Evolutionary conservation across 2,888 invertebrate species (phyloP).

Genomic region (Papilio gigon): DNA sequence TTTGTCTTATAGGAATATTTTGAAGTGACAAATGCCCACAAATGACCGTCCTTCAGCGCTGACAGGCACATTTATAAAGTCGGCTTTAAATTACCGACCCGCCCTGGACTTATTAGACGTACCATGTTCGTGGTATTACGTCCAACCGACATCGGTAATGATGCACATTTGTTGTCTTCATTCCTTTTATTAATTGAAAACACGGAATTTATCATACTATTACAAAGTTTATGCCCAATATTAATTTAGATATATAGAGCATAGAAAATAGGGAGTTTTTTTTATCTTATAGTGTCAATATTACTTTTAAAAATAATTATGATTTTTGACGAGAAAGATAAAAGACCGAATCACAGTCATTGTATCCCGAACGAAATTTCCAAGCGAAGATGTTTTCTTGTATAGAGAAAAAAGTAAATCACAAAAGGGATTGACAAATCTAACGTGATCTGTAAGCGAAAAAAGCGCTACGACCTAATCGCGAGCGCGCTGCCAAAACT

Average conservation of each 20-base stretch:
- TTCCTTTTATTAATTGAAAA: slow-evolving; percentile 28
- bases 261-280: neutral
- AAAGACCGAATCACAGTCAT: neutral
- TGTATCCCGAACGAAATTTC: slow-evolving; percentile 9
- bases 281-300: neutral
- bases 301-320: neutral
- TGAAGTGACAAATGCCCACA: slow-evolving; percentile 70
- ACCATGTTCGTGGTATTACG: slow-evolving; percentile 41
- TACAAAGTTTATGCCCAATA: neutral
- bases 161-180: slow-evolving; percentile 40
- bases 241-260: neutral
- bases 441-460: slow-evolving; percentile 74
- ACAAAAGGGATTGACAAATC: slow-evolving; percentile 71
- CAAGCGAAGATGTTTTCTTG: slow-evolving; percentile 27
- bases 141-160: slow-evolving; percentile 43
- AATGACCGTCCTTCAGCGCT: slow-evolving; percentile 65
- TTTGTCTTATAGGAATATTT: slow-evolving; percentile 49
- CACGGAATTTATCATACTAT: neutral
- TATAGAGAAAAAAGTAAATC: slow-evolving; percentile 52
- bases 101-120: slow-evolving; percentile 48
- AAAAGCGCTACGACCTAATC: slow-evolving; percentile 80
- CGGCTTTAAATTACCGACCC: slow-evolving; percentile 64
- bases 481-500: slow-evolving; percentile 77
- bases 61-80: slow-evolving; percentile 74
- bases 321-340: neutral